phyloP scores from a whole-genome alignment of 2,797 vertebrate genomes.

The Gobionotothen gibberifrons region DNA sequence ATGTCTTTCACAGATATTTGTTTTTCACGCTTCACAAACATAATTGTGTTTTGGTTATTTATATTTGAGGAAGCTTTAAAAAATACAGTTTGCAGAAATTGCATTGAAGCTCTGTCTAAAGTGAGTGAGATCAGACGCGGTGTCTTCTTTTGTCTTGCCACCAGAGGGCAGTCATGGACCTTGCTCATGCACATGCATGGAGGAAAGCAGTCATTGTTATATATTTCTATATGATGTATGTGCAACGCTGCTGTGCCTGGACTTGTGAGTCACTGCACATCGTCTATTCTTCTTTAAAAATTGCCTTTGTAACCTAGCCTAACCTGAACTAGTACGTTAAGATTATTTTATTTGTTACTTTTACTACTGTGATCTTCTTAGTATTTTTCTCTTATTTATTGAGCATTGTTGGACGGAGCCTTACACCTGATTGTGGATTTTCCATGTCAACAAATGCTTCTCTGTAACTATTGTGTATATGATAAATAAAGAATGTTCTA shows the following conservation, averaged over 20 bases:
- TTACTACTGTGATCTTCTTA: too few relatives aligned
- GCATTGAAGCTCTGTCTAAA: too few relatives aligned
- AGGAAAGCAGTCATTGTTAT: background rate
- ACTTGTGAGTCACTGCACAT: background rate
- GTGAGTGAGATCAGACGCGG: background rate
- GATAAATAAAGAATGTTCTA: background rate
- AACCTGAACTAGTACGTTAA: too few relatives aligned
- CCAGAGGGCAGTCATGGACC: conserved; percentile 56
- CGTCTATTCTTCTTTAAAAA: background rate
- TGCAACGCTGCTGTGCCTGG: background rate
- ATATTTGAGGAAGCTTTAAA: background rate
- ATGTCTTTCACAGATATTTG: background rate
- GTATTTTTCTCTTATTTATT: background rate
- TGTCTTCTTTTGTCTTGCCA: conserved; percentile 44
- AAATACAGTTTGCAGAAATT: background rate
- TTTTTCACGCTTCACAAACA: background rate
- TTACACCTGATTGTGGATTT: background rate
- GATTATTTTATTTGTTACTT: background rate
- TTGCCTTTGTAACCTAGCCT: too few relatives aligned
- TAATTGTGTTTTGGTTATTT: background rate
- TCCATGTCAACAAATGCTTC: background rate
- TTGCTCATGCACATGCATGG: background rate
- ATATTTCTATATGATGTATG: background rate
- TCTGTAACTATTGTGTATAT: background rate
- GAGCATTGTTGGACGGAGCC: background rate